Conservation (phyloP, 2,113 vertebrate genomes). For the Corythoichthys haematopterus region DNA sequence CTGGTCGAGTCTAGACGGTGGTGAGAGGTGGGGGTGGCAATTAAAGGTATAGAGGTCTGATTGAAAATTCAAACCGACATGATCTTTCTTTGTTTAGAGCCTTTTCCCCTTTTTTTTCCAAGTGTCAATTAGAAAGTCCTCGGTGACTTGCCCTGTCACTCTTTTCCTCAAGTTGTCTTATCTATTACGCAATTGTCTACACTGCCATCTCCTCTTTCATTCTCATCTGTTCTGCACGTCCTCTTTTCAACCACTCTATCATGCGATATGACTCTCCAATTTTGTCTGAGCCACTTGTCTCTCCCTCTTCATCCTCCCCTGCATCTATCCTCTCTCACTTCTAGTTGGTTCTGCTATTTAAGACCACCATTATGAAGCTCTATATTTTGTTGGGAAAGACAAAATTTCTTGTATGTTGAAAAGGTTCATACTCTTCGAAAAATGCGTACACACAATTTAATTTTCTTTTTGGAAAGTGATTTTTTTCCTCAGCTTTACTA, state of each 20-base stretch:
- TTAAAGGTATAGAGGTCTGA: conserved; percentile 41
- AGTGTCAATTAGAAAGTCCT: conserved; percentile 70
- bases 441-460: too few relatives aligned
- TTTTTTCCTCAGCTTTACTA: too few relatives aligned
- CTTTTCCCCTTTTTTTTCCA: conserved; percentile 58
- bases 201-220: conserved; percentile 29
- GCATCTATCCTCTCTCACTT: conserved; percentile 26
- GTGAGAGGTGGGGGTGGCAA: conserved; percentile 20
- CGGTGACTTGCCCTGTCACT: conserved; percentile 44
- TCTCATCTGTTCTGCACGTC: conserved; percentile 37
- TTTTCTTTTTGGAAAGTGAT: too few relatives aligned
- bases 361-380: conserved; percentile 9
- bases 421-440: too few relatives aligned
- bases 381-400: too few relatives aligned
- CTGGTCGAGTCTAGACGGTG: conserved; percentile 69
- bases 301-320: conserved; percentile 16
- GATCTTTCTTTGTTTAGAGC: conserved; percentile 60
- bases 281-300: conserved; percentile 11
- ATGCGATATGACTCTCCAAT: conserved; percentile 41
- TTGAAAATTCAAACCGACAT: conserved; percentile 66
- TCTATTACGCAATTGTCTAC: conserved; percentile 38
- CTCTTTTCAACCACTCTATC: conserved; percentile 33
- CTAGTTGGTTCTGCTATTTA: conserved; percentile 17
- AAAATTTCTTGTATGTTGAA: too few relatives aligned
- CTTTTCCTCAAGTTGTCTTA: conserved; percentile 36